Percentiles rank a stretch among this genome's conserved stretches.
These are phyloP conservation scores for Coelopa pilipes DNA, from an alignment of 2,888 invertebrate genomes.

Conservation along the genomic window DNA sequence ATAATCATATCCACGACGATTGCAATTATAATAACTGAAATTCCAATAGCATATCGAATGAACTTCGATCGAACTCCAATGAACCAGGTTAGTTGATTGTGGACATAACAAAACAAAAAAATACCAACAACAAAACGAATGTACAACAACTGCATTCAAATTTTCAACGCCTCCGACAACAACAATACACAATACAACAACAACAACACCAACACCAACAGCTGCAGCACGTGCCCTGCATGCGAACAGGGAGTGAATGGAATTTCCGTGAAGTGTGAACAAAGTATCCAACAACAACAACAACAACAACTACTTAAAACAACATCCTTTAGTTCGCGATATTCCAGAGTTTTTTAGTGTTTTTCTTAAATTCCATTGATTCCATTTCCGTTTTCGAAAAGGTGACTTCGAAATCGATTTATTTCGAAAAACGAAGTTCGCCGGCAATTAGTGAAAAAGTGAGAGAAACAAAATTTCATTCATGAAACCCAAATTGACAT, in stretches of 20 bases:
- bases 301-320: no score
- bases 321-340: no score
- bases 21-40: no score
- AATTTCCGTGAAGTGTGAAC: neutral
- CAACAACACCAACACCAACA: conserved; percentile 7
- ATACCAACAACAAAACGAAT: neutral
- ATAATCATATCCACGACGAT: no score
- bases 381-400: no score
- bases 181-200: neutral
- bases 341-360: no score
- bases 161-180: neutral
- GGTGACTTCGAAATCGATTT: no score
- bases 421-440: no score
- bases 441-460: no score
- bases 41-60: neutral
- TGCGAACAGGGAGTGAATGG: neutral
- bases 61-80: neutral
- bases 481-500: no score
- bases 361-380: no score
- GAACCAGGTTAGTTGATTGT: neutral
- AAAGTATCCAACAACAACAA: neutral
- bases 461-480: no score
- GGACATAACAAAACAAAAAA: neutral
- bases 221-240: conserved; percentile 5
- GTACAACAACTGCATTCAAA: neutral